These are phyloP conservation scores for Drosophila formosana DNA, from an alignment of 2,888 invertebrate genomes.

Conservation along the genomic window DNA sequence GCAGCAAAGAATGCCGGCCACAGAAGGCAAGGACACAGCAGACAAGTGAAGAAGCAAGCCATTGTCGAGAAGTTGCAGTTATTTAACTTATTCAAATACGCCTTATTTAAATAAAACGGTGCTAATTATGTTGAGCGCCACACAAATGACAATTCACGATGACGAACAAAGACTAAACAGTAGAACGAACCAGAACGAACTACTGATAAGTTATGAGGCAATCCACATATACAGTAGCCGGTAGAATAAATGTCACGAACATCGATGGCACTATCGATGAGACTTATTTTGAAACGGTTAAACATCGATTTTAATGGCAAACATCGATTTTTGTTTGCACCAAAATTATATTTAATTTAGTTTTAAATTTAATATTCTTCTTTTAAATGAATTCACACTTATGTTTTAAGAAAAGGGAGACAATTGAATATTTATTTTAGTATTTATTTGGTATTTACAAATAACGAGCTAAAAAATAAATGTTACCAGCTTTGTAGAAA, in stretches of 20 bases:
- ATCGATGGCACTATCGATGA: background rate
- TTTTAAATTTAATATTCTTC: too few species aligned
- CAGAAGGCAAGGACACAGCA: conserved; percentile 9
- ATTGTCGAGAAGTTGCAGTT: background rate
- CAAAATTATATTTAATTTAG: too few species aligned
- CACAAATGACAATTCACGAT: conserved; percentile 16
- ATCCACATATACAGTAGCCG: background rate
- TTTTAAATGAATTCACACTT: too few species aligned
- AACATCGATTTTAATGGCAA: too few species aligned
- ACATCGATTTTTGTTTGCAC: too few species aligned
- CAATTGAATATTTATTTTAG: too few species aligned
- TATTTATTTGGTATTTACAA: conserved; percentile 38
- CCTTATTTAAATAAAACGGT: background rate
- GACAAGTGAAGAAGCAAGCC: conserved; percentile 15
- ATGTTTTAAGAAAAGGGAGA: too few species aligned
- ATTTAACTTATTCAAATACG: background rate
- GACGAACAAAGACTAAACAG: conserved; percentile 1
- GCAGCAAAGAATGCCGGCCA: conserved; percentile 19
- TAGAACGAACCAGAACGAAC: conserved; percentile 3
- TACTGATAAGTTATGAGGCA: background rate
- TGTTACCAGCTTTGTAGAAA: conserved; percentile 8
- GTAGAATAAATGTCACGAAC: background rate
- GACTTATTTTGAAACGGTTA: too few species aligned
- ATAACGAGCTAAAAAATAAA: conserved; percentile 1
- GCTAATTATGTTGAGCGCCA: background rate